Evolutionary conservation across 2,888 invertebrate species (phyloP).

Genomic region (Chesias legatella): DNA sequence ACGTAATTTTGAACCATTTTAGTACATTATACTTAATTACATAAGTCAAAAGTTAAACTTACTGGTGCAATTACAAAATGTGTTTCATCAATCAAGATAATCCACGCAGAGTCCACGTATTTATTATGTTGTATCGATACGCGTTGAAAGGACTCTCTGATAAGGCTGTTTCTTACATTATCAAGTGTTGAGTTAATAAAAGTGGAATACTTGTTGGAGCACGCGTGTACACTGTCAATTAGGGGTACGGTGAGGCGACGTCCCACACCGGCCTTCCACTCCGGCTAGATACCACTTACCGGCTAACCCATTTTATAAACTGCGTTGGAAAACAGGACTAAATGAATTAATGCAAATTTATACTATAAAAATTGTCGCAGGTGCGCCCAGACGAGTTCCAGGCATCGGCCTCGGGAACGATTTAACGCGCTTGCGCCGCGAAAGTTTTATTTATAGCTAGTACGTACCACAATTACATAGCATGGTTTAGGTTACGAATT

Average conservation of each 20-base stretch:
- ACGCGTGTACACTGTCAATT: slow-evolving; percentile 35
- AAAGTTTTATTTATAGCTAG: slow-evolving; percentile 73
- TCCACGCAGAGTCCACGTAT: background rate
- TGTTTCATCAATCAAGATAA: background rate
- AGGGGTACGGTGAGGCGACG: slow-evolving; percentile 32
- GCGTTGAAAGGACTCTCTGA: slow-evolving; percentile 8
- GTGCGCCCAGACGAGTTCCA: slow-evolving; percentile 75
- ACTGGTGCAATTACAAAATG: too few relatives aligned
- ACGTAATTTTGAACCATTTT: too few relatives aligned
- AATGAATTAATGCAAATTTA: slow-evolving; percentile 80
- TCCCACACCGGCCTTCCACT: slow-evolving; percentile 30
- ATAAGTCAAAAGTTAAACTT: too few relatives aligned
- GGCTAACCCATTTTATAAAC: slow-evolving; percentile 78
- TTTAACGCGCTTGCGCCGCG: slow-evolving; percentile 72
- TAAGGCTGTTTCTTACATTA: slow-evolving; percentile 8
- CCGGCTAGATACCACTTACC: slow-evolving; percentile 73
- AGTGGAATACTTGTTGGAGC: slow-evolving; percentile 22
- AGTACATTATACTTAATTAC: too few relatives aligned
- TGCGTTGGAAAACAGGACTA: slow-evolving; percentile 73
- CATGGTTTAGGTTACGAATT: slow-evolving; percentile 1
- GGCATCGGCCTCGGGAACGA: slow-evolving; percentile 67
- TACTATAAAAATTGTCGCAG: slow-evolving; percentile 81
- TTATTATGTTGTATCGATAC: slow-evolving; percentile 1
- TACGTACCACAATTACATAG: slow-evolving; percentile 50
- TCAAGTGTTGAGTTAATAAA: slow-evolving; percentile 18